A percentile compares a stretch with the other conserved stretches of the same genome.
Evolutionary conservation across 1,140 invertebrate species (phyloP).

Genomic region (Sinella curviseta): DNA sequence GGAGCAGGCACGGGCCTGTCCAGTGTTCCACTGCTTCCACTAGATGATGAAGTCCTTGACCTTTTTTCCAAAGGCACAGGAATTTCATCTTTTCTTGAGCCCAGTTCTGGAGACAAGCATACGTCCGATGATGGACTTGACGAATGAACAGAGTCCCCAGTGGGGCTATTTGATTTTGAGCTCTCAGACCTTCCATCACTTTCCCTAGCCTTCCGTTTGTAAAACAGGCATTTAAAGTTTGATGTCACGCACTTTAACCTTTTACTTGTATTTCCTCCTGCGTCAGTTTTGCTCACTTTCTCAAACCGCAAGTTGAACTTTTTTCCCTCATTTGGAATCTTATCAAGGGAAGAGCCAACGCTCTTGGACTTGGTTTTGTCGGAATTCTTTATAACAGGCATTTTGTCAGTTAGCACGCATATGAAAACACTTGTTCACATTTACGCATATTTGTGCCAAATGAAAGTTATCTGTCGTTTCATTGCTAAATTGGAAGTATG

Average conservation of each 20-base stretch:
- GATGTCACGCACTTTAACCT: conserved; percentile 1
- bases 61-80: background rate
- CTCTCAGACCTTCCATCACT: conserved; percentile 14
- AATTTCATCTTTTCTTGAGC: background rate
- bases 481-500: background rate
- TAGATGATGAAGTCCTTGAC: background rate
- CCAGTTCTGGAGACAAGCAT: background rate
- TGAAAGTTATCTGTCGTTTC: background rate
- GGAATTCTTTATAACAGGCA: background rate
- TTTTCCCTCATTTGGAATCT: background rate
- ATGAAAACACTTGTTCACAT: background rate
- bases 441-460: background rate
- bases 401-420: background rate
- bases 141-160: background rate
- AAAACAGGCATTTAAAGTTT: conserved; percentile 8
- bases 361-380: conserved; percentile 3
- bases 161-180: conserved; percentile 17
- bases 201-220: background rate
- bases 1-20: conserved; percentile 22
- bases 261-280: background rate
- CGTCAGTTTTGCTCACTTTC: background rate
- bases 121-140: background rate
- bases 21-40: background rate
- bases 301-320: conserved; percentile 5
- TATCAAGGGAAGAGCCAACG: background rate